A percentile compares a stretch with the other conserved stretches of the same genome.
Conservation (phyloP, 2,797 vertebrate genomes). For the Sternotherus odoratus region DNA sequence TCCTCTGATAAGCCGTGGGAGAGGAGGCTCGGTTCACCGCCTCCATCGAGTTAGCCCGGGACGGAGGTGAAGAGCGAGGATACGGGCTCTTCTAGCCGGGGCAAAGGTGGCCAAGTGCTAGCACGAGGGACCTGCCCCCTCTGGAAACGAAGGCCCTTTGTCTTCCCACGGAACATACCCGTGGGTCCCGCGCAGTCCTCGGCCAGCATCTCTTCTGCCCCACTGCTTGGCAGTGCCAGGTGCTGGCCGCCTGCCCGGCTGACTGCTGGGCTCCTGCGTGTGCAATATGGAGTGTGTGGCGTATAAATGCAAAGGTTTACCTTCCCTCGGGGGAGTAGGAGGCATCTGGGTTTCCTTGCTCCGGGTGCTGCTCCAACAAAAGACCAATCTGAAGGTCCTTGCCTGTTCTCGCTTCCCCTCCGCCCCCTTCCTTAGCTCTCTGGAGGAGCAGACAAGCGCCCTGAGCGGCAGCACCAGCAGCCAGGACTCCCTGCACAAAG, state of each 20-base stretch:
- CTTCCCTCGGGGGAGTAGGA: background rate
- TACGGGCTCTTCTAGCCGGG: background rate
- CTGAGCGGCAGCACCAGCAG: constrained; percentile 84
- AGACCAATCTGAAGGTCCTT: constrained; percentile 41
- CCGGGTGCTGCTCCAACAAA: background rate
- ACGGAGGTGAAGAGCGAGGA: background rate
- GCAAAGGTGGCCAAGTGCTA: background rate
- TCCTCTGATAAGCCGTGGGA: background rate
- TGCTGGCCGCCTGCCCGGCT: background rate
- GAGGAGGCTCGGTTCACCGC: background rate
- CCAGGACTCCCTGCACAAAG: constrained; percentile 85
- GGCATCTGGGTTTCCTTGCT: background rate
- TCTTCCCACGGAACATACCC: too few relatives aligned
- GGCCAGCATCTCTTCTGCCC: background rate
- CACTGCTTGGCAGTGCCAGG: background rate
- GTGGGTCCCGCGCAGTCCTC: too few relatives aligned
- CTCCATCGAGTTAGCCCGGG: background rate
- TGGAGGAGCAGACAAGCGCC: constrained; percentile 82
- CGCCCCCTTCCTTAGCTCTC: constrained; percentile 65
- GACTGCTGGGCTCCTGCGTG: background rate
- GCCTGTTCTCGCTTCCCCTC: constrained; percentile 40
- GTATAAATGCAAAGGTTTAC: background rate
- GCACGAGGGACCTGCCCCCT: background rate
- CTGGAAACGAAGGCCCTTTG: background rate
- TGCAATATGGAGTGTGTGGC: too few relatives aligned